Evolutionary conservation across 2,113 vertebrate genomes (phyloP).

Genomic region (Otis tarda): DNA sequence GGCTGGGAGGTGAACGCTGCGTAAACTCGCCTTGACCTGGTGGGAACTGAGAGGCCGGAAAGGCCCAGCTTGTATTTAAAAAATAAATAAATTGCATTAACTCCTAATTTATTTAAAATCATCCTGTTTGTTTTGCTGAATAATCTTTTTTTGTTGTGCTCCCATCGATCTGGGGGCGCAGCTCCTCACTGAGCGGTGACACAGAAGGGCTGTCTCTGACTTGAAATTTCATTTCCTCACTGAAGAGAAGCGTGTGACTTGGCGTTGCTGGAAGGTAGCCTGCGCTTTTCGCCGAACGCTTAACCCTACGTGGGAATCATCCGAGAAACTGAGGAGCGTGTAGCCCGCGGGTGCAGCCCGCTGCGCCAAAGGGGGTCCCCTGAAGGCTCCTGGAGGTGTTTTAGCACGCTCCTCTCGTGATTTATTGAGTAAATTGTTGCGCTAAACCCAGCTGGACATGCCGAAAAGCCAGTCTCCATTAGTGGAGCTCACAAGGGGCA

Average conservation of each 20-base stretch:
- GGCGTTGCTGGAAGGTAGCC: not conserved
- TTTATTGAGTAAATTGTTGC: not conserved
- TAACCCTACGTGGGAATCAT: accelerated
- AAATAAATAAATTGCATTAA: not conserved
- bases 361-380: not conserved
- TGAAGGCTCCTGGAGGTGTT: not conserved
- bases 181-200: no score
- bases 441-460: not conserved
- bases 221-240: not conserved
- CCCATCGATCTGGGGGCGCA: accelerated
- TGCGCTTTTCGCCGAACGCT: not conserved
- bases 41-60: not conserved
- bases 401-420: not conserved
- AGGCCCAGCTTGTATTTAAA: not conserved
- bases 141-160: not conserved
- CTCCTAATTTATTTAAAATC: not conserved
- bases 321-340: not conserved
- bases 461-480: not conserved
- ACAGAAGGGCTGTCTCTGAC: not conserved
- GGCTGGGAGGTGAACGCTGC: not conserved
- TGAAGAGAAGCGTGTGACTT: not conserved
- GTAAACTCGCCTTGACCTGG: not conserved
- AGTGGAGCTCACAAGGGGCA: not conserved
- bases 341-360: no score
- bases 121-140: not conserved